phyloP scores from a whole-genome alignment of 2,113 vertebrate genomes.

The Pogonocichla stellata region DNA sequence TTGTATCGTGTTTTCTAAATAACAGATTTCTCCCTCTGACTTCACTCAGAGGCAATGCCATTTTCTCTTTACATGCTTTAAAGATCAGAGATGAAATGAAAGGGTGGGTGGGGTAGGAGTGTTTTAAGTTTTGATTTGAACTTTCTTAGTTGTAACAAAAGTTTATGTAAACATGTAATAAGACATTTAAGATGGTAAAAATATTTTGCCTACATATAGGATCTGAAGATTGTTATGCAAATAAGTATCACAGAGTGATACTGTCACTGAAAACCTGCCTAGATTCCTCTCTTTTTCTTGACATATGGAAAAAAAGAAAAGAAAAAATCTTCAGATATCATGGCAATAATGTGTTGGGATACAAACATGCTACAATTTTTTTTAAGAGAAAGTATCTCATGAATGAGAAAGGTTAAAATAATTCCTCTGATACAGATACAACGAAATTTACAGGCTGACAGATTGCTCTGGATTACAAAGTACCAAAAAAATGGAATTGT shows the following conservation, averaged over 20 bases:
- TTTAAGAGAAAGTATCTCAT: not conserved
- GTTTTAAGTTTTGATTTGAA: not conserved
- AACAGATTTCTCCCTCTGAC: not conserved
- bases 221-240: not conserved
- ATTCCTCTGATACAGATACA: not conserved
- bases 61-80: not conserved
- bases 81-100: not conserved
- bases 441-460: not conserved
- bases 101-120: not conserved
- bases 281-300: not conserved
- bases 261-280: not conserved
- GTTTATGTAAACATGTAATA: not conserved
- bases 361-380: not conserved
- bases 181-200: not conserved
- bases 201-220: not conserved
- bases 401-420: not conserved
- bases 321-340: not conserved
- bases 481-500: not conserved
- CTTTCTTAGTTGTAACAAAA: not conserved
- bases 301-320: not conserved
- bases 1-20: conserved; percentile 24
- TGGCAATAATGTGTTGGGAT: not conserved
- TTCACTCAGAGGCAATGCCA: not conserved
- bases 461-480: not conserved
- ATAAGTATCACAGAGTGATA: not conserved